Evolutionary conservation across 2,113 vertebrate species (phyloP).

Genomic region (Pedetes capensis): DNA sequence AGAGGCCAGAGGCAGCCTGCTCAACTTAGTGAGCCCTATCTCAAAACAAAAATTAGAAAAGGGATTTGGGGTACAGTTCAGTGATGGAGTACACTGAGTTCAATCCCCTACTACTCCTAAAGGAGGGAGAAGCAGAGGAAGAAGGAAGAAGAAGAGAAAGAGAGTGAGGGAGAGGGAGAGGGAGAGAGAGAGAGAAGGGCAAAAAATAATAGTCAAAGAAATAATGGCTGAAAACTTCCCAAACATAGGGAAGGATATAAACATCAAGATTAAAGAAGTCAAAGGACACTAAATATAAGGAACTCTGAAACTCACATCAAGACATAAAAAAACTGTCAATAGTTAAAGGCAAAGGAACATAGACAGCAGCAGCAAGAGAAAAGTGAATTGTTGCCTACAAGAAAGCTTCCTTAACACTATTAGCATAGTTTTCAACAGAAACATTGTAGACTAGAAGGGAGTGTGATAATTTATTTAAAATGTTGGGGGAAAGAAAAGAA

Average conservation of each 20-base stretch:
- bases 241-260: neutral
- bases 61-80: too few species aligned
- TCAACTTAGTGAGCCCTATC: too few species aligned
- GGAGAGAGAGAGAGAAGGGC: neutral
- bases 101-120: too few species aligned
- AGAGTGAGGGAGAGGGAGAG: too few species aligned
- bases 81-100: too few species aligned
- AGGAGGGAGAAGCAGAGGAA: too few species aligned
- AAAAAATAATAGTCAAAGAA: neutral
- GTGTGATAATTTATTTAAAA: too few species aligned
- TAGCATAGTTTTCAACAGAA: neutral
- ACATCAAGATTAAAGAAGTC: neutral
- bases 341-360: neutral
- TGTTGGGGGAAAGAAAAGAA: neutral
- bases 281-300: neutral
- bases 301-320: neutral
- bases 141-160: too few species aligned
- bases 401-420: neutral
- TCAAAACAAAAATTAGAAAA: too few species aligned
- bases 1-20: too few species aligned
- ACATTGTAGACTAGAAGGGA: neutral
- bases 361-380: neutral
- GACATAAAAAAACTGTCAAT: neutral
- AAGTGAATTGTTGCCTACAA: neutral
- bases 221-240: neutral